Evolutionary conservation across 2,888 invertebrate species (phyloP).

Genomic region (Ormia ochracea): DNA sequence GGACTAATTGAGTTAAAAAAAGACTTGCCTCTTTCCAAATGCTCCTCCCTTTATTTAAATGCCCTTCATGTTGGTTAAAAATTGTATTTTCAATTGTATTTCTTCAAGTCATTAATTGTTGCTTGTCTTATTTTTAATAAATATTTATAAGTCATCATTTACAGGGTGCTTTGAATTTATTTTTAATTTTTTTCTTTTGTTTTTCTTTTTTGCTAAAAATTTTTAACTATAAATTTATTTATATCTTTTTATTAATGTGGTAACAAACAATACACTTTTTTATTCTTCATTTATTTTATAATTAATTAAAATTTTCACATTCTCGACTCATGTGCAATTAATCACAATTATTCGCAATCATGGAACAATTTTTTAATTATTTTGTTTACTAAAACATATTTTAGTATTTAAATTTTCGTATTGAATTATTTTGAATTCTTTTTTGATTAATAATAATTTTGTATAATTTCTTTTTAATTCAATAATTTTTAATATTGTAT

Average conservation of each 20-base stretch:
- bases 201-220: slow-evolving; percentile 50
- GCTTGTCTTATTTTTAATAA: slow-evolving; percentile 19
- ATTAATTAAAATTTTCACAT: background rate
- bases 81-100: background rate
- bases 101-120: slow-evolving; percentile 23
- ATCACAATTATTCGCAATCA: too few species aligned
- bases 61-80: slow-evolving; percentile 14
- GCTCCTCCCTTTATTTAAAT: slow-evolving; percentile 29
- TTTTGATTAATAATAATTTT: too few species aligned
- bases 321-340: background rate
- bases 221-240: slow-evolving; percentile 52
- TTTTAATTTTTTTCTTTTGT: background rate
- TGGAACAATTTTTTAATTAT: too few species aligned
- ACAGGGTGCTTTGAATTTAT: slow-evolving; percentile 51
- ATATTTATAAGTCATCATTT: slow-evolving; percentile 50
- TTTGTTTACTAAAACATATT: too few species aligned
- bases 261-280: slow-evolving; percentile 61
- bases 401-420: too few species aligned
- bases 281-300: slow-evolving; percentile 15
- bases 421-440: too few species aligned
- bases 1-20: slow-evolving; percentile 42
- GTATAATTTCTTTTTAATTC: too few species aligned
- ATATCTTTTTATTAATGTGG: slow-evolving; percentile 35
- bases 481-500: too few species aligned
- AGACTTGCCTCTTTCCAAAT: slow-evolving; percentile 33